Evolutionary conservation across 2,888 invertebrate species (phyloP).

Genomic region (Pammene fasciana): DNA sequence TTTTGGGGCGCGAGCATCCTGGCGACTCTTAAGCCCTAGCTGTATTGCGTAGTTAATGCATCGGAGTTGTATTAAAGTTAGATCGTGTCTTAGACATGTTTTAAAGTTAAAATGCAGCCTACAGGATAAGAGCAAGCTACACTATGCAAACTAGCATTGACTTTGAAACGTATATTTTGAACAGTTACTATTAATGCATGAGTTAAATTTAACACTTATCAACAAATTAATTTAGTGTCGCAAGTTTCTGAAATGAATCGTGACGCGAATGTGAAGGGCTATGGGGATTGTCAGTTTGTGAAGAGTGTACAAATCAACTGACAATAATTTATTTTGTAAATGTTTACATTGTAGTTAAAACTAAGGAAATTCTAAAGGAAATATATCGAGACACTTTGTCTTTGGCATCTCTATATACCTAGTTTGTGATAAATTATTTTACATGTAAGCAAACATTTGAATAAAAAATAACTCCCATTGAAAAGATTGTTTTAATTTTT

Average conservation of each 20-base stretch:
- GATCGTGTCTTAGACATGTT: no score
- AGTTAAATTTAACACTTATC: neutral
- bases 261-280: neutral
- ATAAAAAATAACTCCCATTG: slow-evolving; percentile 31
- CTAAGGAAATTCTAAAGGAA: slow-evolving; percentile 7
- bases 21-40: no score
- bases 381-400: slow-evolving; percentile 15
- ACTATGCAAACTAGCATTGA: no score
- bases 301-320: slow-evolving; percentile 40
- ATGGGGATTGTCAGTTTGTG: slow-evolving; percentile 38
- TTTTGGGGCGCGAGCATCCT: no score
- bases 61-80: no score
- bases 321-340: slow-evolving; percentile 43
- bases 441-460: slow-evolving; percentile 27
- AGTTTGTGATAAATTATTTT: slow-evolving; percentile 43
- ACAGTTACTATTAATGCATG: neutral
- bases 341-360: slow-evolving; percentile 29
- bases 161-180: no score
- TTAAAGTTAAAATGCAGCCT: no score
- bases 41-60: no score
- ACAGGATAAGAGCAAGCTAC: no score
- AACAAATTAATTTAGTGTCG: neutral
- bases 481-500: neutral
- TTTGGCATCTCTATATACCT: slow-evolving; percentile 29
- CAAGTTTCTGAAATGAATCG: neutral